A percentile compares a stretch with the other conserved stretches of the same genome.
These are phyloP conservation scores for Brachionus manjavacas DNA, from an alignment of 1,140 invertebrate species.

Conservation along the genomic window DNA sequence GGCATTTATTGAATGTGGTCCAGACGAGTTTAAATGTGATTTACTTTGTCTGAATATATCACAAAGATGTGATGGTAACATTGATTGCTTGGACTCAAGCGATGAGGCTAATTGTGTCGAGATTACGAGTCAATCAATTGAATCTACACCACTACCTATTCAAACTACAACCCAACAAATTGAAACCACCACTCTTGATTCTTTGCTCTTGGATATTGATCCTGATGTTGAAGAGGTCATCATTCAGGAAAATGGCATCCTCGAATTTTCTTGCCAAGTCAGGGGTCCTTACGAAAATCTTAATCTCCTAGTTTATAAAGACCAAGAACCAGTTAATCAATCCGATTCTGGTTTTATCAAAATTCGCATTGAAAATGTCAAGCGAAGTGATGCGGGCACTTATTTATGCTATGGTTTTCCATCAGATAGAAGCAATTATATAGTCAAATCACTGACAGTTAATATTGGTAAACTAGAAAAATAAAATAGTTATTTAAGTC, in stretches of 20 bases:
- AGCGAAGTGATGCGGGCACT: not conserved
- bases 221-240: not conserved
- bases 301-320: conserved; percentile 10
- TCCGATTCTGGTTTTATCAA: not conserved
- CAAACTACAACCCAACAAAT: not conserved
- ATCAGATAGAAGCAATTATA: not conserved
- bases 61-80: not conserved
- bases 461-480: not conserved
- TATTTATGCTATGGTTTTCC: conserved; percentile 36
- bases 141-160: not conserved
- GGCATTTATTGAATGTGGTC: not conserved
- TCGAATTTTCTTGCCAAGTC: not conserved
- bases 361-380: conserved; percentile 11
- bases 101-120: conserved; percentile 13
- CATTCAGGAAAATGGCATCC: not conserved
- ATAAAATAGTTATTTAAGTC: not conserved
- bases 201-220: not conserved
- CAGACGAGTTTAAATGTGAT: conserved; percentile 14
- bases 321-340: conserved; percentile 3
- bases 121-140: not conserved
- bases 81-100: not conserved
- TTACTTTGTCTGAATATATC: not conserved
- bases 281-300: not conserved
- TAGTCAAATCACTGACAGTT: not conserved
- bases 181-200: not conserved